phyloP scores from a whole-genome alignment of 2,113 vertebrate species.

The Cettia cetti region DNA sequence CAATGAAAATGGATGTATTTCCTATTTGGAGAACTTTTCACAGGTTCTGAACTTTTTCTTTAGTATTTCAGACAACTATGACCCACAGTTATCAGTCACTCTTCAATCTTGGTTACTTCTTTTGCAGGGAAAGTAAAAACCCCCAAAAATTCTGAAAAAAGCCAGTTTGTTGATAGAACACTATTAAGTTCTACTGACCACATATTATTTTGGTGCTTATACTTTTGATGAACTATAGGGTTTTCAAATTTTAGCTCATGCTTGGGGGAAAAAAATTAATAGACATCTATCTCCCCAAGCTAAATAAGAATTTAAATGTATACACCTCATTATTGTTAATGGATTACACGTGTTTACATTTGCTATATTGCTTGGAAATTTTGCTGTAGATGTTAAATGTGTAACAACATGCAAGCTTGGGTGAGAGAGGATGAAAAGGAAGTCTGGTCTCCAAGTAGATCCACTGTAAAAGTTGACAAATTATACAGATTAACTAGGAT shows the following conservation, averaged over 20 bases:
- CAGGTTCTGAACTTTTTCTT: neutral
- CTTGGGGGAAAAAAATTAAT: neutral
- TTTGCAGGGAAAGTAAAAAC: neutral
- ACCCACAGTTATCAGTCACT: neutral
- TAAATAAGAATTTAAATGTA: neutral
- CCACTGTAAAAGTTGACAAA: neutral
- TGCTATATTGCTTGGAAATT: neutral
- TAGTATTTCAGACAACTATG: neutral
- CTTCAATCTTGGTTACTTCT: neutral
- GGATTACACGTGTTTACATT: neutral
- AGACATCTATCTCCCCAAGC: neutral
- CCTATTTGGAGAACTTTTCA: neutral
- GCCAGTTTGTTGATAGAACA: neutral
- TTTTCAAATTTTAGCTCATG: neutral
- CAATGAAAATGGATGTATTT: neutral
- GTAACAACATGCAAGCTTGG: neutral
- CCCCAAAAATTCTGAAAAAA: neutral
- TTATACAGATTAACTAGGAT: rapidly evolving
- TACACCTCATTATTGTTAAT: neutral
- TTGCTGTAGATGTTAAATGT: neutral
- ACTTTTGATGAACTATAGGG: neutral
- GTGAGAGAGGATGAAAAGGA: neutral
- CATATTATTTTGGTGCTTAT: neutral
- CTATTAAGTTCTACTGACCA: neutral
- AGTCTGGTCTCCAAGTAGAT: neutral